Base-by-base conservation (phyloP, 2,113 vertebrate species). In the Uria aalge region DNA sequence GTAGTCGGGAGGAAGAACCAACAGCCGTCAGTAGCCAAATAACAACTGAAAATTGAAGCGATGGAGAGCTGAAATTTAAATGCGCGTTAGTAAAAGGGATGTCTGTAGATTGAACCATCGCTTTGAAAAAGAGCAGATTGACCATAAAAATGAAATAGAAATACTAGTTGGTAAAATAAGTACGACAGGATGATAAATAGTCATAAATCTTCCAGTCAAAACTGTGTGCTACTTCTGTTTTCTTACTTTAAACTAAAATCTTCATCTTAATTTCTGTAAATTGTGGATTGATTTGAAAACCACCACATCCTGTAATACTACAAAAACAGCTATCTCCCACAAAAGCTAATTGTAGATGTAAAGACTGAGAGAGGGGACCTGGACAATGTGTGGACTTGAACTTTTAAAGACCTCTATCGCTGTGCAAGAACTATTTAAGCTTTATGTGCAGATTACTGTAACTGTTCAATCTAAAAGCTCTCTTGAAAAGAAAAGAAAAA, bases 361-460 rank as follows among this genome's bases (percentile, higher is more conserved):
- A 50, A 79, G 87, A 56, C 15, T 3, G 2, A 32, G 56, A 8
- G 56, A 8, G 66, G 27, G 77, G 48, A 34, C 68, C 80, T 79
- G 74, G 69, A 50, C 78, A 75, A 19, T 50, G 29, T 11, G 45
- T 55, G 84, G 53, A 9, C 80, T 90, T 91, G 73, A 96, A 89
- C 76, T 91, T 74, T 23, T 60, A 27, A 26, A 66, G 88, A 78
- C 83, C 80, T 85, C 40, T 80, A 2, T 87, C 19, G 3, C 86
- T 69, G 83, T 20, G 66, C 77, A 91, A 85, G 84, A 96, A 26
- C 92, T 78, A 24, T 88, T 94, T 73, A 79, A 69, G 60, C 92
- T 73, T 82, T 82, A 23, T 66, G 81, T 85, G 89, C 89, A 90
- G 91, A 85, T 94, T 79, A 85, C 89, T 89, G 89, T 93, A 92